phyloP scores from a whole-genome alignment of 1,140 invertebrate genomes.

The Tribolium castaneum region DNA sequence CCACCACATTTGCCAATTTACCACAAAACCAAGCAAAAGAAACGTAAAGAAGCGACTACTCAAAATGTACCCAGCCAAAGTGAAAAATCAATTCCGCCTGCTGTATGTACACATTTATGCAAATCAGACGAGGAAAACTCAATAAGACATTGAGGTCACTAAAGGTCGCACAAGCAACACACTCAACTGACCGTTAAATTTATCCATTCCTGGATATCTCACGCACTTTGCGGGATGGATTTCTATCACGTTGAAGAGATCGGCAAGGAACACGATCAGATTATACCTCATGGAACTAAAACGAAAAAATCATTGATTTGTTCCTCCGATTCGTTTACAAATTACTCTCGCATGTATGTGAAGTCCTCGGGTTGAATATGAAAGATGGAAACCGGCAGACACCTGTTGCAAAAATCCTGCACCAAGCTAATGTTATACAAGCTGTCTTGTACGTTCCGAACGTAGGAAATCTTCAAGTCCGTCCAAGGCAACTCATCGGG shows the following conservation, averaged over 20 bases:
- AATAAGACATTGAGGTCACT: conserved; percentile 33
- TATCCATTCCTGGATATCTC: conserved; percentile 76
- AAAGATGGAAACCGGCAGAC: conserved; percentile 90
- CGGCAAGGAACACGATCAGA: conserved; percentile 92
- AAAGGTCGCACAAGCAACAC: conserved; percentile 17
- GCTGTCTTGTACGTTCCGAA: conserved; percentile 83
- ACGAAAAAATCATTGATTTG: conserved; percentile 53
- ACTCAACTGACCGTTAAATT: conserved; percentile 65
- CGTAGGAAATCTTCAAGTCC: conserved; percentile 59
- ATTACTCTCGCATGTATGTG: conserved; percentile 92
- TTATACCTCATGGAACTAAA: conserved; percentile 90
- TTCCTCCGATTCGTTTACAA: conserved; percentile 2
- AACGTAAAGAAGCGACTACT: conserved; percentile 40
- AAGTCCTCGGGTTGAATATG: conserved; percentile 97
- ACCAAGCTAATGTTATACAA: conserved; percentile 94
- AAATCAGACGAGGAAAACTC: conserved; percentile 37
- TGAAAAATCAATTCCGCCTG: conserved; percentile 26
- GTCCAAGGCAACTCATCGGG: conserved; percentile 85
- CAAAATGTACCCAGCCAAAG: not conserved
- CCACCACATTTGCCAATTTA: conserved; percentile 53
- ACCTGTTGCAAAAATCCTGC: conserved; percentile 85
- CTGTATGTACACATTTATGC: conserved; percentile 40
- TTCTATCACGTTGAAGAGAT: conserved; percentile 96
- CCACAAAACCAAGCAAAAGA: conserved; percentile 51
- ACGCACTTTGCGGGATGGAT: conserved; percentile 92